Percentiles rank a stretch among this genome's conserved stretches.
These are phyloP conservation scores for Noctilio leporinus DNA, from an alignment of 2,113 vertebrate species.

Conservation along the genomic window DNA sequence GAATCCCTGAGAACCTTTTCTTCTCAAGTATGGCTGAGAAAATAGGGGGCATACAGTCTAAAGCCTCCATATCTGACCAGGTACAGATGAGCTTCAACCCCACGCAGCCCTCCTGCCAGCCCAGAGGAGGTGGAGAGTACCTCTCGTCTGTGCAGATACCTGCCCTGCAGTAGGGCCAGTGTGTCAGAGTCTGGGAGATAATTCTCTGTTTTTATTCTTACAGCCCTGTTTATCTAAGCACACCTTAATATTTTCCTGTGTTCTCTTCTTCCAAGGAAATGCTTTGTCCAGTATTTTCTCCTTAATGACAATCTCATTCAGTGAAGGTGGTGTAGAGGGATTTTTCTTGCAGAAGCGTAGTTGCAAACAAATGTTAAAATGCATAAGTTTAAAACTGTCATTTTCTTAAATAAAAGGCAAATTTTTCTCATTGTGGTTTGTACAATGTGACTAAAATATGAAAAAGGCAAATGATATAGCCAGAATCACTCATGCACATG, in stretches of 20 bases:
- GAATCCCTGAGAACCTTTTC: not conserved
- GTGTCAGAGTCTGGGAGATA: not conserved
- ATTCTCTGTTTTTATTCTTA: not conserved
- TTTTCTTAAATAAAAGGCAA: not conserved
- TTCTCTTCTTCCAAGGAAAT: not conserved
- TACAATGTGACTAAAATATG: not conserved
- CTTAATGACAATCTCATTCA: not conserved
- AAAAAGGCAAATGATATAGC: not conserved
- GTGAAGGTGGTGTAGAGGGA: not conserved
- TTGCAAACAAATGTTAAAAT: not conserved
- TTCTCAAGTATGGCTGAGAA: not conserved
- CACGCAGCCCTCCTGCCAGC: accelerated
- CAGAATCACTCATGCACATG: not conserved
- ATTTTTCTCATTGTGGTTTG: not conserved
- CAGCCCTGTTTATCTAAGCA: not conserved
- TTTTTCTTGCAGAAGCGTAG: not conserved
- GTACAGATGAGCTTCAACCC: not conserved
- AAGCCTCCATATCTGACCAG: too few relatives aligned
- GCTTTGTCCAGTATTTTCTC: not conserved
- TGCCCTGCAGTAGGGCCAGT: not conserved
- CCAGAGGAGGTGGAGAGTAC: not conserved
- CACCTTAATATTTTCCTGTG: not conserved
- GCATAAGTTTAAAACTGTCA: not conserved
- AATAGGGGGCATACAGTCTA: accelerated
- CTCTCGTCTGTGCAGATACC: not conserved